These are phyloP conservation scores for Rhopalosiphum padi DNA, from an alignment of 1,140 invertebrate species.

Conservation along the genomic window DNA sequence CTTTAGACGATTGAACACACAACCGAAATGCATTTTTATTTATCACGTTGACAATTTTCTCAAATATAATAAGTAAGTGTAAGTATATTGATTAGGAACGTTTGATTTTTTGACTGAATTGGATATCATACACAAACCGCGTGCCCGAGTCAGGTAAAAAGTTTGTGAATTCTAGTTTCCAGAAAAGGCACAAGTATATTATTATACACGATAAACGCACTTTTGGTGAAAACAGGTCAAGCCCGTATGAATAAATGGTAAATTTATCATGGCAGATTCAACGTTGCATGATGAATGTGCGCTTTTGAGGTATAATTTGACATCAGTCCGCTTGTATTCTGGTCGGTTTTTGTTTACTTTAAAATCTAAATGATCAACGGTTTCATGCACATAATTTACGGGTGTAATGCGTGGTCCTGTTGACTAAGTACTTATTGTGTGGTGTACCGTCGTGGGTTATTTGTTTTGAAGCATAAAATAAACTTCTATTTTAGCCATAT, in stretches of 20 bases:
- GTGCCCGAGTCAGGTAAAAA: not conserved
- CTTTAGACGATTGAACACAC: not conserved
- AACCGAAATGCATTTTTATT: not conserved
- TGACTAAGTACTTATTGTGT: not conserved
- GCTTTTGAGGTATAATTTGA: not conserved
- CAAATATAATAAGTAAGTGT: not conserved
- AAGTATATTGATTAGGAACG: not conserved
- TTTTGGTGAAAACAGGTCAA: not conserved
- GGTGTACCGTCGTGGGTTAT: not conserved
- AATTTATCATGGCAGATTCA: not conserved
- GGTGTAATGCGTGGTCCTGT: not conserved
- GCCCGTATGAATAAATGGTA: not conserved
- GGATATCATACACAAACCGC: not conserved
- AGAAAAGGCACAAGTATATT: not conserved
- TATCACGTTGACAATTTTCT: not conserved
- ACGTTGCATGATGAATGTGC: not conserved
- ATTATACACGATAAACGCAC: not conserved
- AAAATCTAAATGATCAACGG: not conserved
- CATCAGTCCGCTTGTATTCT: not conserved
- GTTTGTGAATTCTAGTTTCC: not conserved
- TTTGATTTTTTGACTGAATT: not conserved
- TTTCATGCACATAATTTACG: not conserved
- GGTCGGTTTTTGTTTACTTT: not conserved
- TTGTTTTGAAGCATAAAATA: not conserved
- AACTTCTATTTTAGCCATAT: not conserved